Evolutionary conservation across 2,888 invertebrate species (phyloP), one percentile per base, ranked within the genome.

Genomic region (Erynnis tages): DNA sequence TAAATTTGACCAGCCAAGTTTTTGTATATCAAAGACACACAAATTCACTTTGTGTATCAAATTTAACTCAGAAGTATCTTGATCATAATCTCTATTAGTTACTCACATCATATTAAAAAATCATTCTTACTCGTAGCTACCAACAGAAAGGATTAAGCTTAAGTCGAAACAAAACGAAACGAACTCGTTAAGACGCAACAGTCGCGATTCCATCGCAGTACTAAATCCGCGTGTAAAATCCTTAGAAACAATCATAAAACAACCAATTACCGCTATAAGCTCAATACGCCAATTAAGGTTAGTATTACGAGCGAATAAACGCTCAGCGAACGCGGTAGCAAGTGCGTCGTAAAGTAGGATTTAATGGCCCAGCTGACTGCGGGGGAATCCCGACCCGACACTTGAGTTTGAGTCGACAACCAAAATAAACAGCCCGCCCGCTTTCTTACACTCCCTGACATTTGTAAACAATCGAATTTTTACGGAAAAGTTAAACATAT

Each of bases 271-370:
- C 62, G 65, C 67, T 67, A 76, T 84, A 82, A 86, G 84, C 82
- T 84, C 79, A 81, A 86, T 84, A 79, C 70, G 71, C 76, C 86
- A 86, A 86, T 87, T 86, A 86, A 78, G 79, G 79, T 80, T 74
- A 78, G 76, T 77, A 69, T 79, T 73, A 79, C 79, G 76, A 76
- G 72, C 78, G 75, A 71, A 72, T 80, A 77, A 82, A 75, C 73
- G 79, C 66, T 75, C 69, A 70, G 66, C 30, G 45, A 53, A 8
- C 65, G 62, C 48, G 57, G 48, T 55, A 60, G 72, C 77, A 69
- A 79, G 76, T 76, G 71, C 72, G 70, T 79, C 82, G 78, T 86
- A 86, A 88, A 87, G 69, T 73, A 69, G 69, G 71, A 74, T 80
- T 84, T 85, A 86, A 86, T 80, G 76, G 78, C 69, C 67, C 67